These are phyloP conservation scores for Trachemys scripta DNA, from an alignment of 2,113 vertebrate genomes.

Conservation along the genomic window DNA sequence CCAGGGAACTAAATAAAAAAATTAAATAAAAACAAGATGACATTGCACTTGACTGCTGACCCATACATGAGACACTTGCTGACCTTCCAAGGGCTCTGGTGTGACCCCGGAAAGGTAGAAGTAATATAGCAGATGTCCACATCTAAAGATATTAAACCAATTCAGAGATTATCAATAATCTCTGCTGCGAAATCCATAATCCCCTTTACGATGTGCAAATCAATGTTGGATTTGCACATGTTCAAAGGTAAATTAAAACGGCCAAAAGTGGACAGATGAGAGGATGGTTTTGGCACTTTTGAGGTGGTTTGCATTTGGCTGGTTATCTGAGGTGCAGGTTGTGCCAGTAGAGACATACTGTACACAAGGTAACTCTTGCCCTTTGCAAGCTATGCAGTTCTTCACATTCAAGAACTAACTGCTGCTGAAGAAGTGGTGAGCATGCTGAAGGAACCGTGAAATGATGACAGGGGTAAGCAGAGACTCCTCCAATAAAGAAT, in stretches of 20 bases:
- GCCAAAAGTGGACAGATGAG: rapidly evolving
- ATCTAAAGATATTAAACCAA: rapidly evolving
- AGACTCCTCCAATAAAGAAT: background rate
- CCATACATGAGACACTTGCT: background rate
- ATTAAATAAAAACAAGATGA: conserved; percentile 20
- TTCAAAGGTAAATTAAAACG: background rate
- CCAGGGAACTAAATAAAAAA: conserved; percentile 43
- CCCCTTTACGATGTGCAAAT: background rate
- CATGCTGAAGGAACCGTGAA: conserved; percentile 1
- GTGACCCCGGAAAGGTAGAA: conserved; percentile 60
- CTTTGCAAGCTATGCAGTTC: background rate
- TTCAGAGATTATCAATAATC: background rate
- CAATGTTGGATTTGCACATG: rapidly evolving
- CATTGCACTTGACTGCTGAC: background rate
- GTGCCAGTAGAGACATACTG: background rate
- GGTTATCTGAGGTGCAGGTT: background rate
- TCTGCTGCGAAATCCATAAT: background rate
- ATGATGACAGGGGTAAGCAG: background rate
- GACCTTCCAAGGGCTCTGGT: conserved; percentile 54
- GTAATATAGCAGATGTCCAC: background rate
- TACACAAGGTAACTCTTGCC: background rate
- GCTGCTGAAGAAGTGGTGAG: background rate
- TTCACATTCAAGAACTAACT: background rate
- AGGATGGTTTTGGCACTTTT: rapidly evolving
- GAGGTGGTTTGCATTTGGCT: rapidly evolving